Percentiles rank a stretch among this genome's conserved stretches.
These are phyloP conservation scores for Metallyticus violacea DNA, from an alignment of 2,888 invertebrate species.

Conservation along the genomic window DNA sequence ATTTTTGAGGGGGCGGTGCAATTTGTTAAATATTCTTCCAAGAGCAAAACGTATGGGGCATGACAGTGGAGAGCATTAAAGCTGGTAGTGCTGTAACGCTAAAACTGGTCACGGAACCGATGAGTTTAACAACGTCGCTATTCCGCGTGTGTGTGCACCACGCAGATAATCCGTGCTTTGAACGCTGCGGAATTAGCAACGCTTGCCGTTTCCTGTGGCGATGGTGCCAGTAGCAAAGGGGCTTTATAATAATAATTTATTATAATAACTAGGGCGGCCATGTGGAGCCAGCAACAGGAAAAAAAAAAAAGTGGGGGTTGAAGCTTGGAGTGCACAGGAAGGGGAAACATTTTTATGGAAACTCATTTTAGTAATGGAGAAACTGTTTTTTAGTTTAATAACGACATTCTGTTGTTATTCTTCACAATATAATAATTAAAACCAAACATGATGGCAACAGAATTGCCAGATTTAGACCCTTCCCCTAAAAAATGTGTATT, in stretches of 20 bases:
- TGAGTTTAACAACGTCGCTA: neutral
- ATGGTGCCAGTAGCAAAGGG: neutral
- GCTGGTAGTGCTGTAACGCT: neutral
- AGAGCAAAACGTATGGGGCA: neutral
- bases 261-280: neutral
- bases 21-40: neutral
- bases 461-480: neutral
- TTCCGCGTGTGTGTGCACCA: neutral
- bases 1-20: too few relatives aligned
- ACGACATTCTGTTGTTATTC: neutral
- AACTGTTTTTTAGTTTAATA: neutral
- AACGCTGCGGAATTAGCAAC: neutral
- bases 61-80: too few relatives aligned
- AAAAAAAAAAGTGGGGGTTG: too few relatives aligned
- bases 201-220: neutral
- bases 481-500: neutral
- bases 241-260: slow-evolving; percentile 16
- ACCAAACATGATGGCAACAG: neutral
- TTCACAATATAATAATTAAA: neutral
- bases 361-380: slow-evolving; percentile 12
- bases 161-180: slow-evolving; percentile 10
- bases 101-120: neutral
- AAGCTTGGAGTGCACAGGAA: neutral
- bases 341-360: neutral
- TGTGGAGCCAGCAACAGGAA: too few relatives aligned